These are phyloP conservation scores for Brachycybe producta DNA, from an alignment of 2,888 invertebrate genomes.

Conservation along the genomic window DNA sequence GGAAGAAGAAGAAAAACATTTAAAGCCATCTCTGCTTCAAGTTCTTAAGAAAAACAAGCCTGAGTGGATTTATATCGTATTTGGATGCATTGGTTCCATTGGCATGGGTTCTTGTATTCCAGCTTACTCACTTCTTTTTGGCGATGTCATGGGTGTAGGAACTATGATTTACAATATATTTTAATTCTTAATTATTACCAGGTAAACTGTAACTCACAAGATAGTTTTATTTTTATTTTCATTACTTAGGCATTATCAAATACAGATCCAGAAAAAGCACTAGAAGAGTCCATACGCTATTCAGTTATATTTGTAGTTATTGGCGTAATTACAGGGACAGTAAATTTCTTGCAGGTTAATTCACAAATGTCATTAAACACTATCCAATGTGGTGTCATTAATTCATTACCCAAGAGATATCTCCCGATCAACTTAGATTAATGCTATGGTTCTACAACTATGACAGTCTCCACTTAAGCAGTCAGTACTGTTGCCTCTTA, in stretches of 20 bases:
- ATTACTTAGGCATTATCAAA: conserved; percentile 43
- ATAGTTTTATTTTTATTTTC: not conserved
- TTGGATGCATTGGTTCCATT: conserved; percentile 48
- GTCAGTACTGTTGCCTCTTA: too few relatives aligned
- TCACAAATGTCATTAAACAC: too few relatives aligned
- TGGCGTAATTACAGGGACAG: conserved; percentile 49
- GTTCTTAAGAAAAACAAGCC: conserved; percentile 49
- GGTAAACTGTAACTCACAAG: too few relatives aligned
- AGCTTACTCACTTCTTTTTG: conserved; percentile 55
- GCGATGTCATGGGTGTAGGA: conserved; percentile 56
- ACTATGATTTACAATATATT: too few relatives aligned
- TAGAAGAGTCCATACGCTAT: conserved; percentile 46
- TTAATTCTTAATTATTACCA: too few relatives aligned
- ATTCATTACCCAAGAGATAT: too few relatives aligned
- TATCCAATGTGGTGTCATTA: too few relatives aligned
- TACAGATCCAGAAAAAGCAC: conserved; percentile 42
- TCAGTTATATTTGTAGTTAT: conserved; percentile 52
- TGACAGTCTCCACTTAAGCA: too few relatives aligned
- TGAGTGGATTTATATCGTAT: conserved; percentile 51
- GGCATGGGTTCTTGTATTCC: conserved; percentile 61
- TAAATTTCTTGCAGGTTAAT: conserved; percentile 54
- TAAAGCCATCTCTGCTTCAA: conserved; percentile 34
- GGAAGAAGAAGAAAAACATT: conserved; percentile 10
- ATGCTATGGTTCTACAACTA: too few relatives aligned
- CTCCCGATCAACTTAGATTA: too few relatives aligned